Evolutionary conservation across 1,140 invertebrate genomes (phyloP).

Genomic region (Eulimnadia texana): DNA sequence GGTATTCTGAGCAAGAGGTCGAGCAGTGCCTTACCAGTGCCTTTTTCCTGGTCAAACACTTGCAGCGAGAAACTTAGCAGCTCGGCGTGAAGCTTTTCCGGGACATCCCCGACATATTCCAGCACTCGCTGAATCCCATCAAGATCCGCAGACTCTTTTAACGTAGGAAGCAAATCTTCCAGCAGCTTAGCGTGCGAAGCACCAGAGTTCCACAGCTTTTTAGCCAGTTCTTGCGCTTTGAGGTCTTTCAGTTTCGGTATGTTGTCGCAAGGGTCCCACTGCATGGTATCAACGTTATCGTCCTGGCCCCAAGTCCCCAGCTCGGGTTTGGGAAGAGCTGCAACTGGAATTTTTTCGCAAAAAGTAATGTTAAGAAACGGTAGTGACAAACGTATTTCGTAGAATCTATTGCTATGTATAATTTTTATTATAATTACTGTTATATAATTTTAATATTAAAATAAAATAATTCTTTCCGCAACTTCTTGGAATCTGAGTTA

Average conservation of each 20-base stretch:
- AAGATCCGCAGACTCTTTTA: constrained; percentile 1
- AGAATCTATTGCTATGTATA: too few relatives aligned
- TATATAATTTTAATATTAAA: too few relatives aligned
- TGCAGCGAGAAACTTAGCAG: background rate
- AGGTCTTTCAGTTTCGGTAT: background rate
- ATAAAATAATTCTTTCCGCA: too few relatives aligned
- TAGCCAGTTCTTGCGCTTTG: background rate
- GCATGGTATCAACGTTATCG: background rate
- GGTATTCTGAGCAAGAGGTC: background rate
- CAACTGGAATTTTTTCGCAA: too few relatives aligned
- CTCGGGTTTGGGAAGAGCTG: too few relatives aligned
- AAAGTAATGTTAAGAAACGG: too few relatives aligned
- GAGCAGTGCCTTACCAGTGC: background rate
- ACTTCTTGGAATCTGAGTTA: too few relatives aligned
- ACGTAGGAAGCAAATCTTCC: constrained; percentile 1
- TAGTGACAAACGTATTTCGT: too few relatives aligned
- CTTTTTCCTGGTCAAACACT: background rate
- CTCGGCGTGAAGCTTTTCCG: constrained; percentile 3
- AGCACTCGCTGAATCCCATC: background rate
- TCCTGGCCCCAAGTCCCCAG: background rate
- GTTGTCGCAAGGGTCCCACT: background rate
- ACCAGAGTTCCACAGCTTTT: background rate
- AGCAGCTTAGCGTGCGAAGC: background rate
- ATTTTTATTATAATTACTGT: too few relatives aligned
- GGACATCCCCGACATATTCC: background rate